These are phyloP conservation scores for Forbesichthys agassizii DNA, from an alignment of 2,113 vertebrate species.

Conservation along the genomic window DNA sequence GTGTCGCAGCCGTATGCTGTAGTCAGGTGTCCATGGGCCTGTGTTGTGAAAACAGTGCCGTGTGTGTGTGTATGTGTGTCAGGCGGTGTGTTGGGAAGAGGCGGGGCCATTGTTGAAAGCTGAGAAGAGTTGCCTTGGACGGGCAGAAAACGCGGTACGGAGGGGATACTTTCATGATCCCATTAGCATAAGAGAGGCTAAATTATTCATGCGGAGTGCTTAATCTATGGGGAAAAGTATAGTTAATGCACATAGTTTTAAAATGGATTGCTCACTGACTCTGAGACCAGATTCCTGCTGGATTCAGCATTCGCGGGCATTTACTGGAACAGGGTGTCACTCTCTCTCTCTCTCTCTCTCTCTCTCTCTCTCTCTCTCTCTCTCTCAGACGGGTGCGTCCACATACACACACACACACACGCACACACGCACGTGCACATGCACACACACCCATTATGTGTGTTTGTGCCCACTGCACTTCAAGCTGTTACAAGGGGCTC, in stretches of 20 bases:
- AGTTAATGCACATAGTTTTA: constrained; percentile 99
- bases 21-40: constrained; percentile 48
- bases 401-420: too few species aligned
- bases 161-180: constrained; percentile 98
- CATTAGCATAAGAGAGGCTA: constrained; percentile 99
- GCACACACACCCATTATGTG: neutral
- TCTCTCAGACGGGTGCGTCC: neutral
- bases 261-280: constrained; percentile 96
- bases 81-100: constrained; percentile 83
- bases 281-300: constrained; percentile 96
- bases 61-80: constrained; percentile 73
- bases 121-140: constrained; percentile 88
- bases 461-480: too few species aligned
- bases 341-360: constrained; percentile 26
- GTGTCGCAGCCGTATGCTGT: constrained; percentile 30
- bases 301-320: constrained; percentile 94
- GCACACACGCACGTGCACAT: too few species aligned
- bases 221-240: constrained; percentile 99
- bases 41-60: constrained; percentile 76
- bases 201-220: constrained; percentile 99
- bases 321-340: constrained; percentile 92
- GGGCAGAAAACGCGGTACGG: constrained; percentile 73
- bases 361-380: constrained; percentile 25
- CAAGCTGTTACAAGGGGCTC: neutral
- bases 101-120: constrained; percentile 94